These are phyloP conservation scores for Dicranocentrus wangi DNA, from an alignment of 2,888 invertebrate genomes.

Conservation along the genomic window DNA sequence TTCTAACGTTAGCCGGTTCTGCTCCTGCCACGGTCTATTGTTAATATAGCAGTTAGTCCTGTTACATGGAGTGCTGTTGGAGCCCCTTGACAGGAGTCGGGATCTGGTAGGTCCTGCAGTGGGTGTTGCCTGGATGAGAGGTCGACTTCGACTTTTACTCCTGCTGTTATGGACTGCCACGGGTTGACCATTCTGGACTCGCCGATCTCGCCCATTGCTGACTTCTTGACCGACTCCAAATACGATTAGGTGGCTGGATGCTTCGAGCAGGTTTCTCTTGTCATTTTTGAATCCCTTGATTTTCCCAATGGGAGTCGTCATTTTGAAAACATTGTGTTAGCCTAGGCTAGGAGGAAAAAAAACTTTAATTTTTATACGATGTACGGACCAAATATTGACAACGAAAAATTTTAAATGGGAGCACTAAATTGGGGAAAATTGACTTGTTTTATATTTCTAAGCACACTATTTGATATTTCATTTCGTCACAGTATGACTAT, in stretches of 20 bases:
- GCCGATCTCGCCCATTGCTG: neutral
- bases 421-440: too few species aligned
- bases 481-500: too few species aligned
- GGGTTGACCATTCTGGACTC: neutral
- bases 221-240: slow-evolving; percentile 18
- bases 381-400: neutral
- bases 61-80: neutral
- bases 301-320: slow-evolving; percentile 13
- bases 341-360: too few species aligned
- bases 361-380: neutral
- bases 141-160: neutral
- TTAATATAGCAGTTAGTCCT: too few species aligned
- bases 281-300: slow-evolving; percentile 40
- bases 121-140: neutral
- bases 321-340: slow-evolving; percentile 15
- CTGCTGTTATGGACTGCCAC: too few species aligned
- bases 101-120: neutral
- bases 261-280: slow-evolving; percentile 31
- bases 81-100: too few species aligned
- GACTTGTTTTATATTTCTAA: too few species aligned
- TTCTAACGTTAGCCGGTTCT: too few species aligned
- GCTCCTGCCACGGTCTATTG: too few species aligned
- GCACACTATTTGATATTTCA: too few species aligned
- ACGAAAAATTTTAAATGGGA: too few species aligned
- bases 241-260: slow-evolving; percentile 14